A percentile compares a stretch with the other conserved stretches of the same genome.
These are phyloP conservation scores for Scaptomyza pallida DNA, from an alignment of 1,140 invertebrate species.

Conservation along the genomic window DNA sequence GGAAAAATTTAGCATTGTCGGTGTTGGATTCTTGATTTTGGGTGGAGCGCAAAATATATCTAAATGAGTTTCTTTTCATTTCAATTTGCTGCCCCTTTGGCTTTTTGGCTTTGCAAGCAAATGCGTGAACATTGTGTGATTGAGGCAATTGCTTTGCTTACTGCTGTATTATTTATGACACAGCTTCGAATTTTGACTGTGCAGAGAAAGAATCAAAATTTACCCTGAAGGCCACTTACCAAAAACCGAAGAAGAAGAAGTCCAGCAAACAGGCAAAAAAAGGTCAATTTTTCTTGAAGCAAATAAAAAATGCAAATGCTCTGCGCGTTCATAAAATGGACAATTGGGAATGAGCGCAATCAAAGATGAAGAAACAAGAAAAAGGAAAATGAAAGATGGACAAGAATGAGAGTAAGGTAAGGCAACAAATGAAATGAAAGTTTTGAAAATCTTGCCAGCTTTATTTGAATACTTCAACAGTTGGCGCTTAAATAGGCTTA, in stretches of 20 bases:
- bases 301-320: conserved; percentile 76
- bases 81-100: conserved; percentile 62
- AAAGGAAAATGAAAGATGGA: neutral
- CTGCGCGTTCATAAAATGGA: conserved; percentile 64
- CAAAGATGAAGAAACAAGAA: conserved; percentile 7
- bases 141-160: conserved; percentile 46
- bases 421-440: conserved; percentile 59
- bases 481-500: conserved; percentile 54
- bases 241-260: neutral
- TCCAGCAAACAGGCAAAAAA: conserved; percentile 30
- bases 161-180: conserved; percentile 61
- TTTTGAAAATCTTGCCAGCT: conserved; percentile 57
- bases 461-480: conserved; percentile 62
- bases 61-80: conserved; percentile 73
- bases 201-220: conserved; percentile 72
- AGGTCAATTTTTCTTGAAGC: conserved; percentile 51
- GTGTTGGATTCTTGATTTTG: neutral
- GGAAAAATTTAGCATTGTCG: conserved; percentile 60
- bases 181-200: conserved; percentile 61
- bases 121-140: conserved; percentile 69
- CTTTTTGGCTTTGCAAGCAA: conserved; percentile 35
- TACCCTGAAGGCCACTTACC: conserved; percentile 73
- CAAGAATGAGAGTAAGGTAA: conserved; percentile 6
- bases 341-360: conserved; percentile 59
- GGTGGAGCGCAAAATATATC: conserved; percentile 12